Conservation (phyloP, 2,888 invertebrate genomes). For the Phyllotreta striolata region DNA sequence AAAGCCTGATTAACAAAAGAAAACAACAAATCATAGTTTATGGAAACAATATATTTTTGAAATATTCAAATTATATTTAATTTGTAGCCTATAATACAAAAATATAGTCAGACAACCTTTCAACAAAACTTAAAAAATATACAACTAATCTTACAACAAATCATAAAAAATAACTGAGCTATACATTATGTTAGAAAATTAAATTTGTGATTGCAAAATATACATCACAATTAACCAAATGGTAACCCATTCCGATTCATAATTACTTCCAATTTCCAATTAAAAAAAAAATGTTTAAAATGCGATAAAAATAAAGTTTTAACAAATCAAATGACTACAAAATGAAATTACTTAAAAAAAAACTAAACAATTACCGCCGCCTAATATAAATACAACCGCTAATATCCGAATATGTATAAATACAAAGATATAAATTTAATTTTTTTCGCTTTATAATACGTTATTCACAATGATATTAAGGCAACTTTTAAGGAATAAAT, state of each 20-base stretch:
- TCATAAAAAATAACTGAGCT: conserved; percentile 3
- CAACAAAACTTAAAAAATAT: conserved; percentile 22
- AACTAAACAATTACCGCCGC: neutral
- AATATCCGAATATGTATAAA: neutral
- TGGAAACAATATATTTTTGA: conserved; percentile 14
- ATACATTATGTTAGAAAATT: conserved; percentile 7
- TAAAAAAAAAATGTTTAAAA: no score
- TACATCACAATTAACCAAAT: no score
- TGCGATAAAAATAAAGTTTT: no score
- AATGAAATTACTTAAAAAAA: neutral
- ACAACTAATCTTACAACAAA: conserved; percentile 1
- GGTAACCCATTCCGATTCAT: no score
- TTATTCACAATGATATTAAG: conserved; percentile 28
- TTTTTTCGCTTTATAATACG: conserved; percentile 1
- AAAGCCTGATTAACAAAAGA: no score
- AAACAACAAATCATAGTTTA: neutral
- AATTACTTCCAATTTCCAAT: no score
- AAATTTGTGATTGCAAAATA: neutral
- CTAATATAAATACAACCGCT: conserved; percentile 2
- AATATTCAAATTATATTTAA: neutral
- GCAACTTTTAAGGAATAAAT: conserved; percentile 44
- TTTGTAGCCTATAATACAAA: conserved; percentile 17
- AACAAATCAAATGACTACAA: no score
- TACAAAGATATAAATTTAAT: conserved; percentile 3
- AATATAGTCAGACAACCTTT: conserved; percentile 21